Evolutionary conservation across 2,797 vertebrate species (phyloP).

Genomic region (Apodemus agrarius): DNA sequence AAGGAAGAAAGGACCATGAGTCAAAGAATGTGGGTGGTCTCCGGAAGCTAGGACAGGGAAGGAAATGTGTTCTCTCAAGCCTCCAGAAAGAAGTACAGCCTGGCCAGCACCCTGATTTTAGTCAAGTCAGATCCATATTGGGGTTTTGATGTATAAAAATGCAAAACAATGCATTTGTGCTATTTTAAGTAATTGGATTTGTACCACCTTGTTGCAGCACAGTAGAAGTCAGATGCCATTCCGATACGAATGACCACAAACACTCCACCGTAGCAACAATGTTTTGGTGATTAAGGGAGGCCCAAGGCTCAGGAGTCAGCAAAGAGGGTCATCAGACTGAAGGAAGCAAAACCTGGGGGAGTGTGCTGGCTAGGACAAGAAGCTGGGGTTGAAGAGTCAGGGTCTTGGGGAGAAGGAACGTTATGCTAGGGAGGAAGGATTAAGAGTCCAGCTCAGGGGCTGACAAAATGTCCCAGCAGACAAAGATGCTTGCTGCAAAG

Average conservation of each 20-base stretch:
- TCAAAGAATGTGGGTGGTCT: not conserved
- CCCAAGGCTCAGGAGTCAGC: not conserved
- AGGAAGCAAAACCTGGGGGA: not conserved
- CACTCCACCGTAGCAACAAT: not conserved
- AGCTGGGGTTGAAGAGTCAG: not conserved
- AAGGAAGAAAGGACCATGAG: constrained; percentile 9
- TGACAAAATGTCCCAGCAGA: not conserved
- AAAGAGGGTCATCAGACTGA: not conserved
- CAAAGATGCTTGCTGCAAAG: not conserved
- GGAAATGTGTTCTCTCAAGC: not conserved
- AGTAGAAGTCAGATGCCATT: not conserved
- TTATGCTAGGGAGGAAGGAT: not conserved
- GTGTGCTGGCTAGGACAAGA: not conserved
- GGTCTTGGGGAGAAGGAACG: not conserved
- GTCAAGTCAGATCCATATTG: not conserved
- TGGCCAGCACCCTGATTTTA: not conserved
- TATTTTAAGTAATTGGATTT: not conserved
- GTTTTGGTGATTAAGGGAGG: not conserved
- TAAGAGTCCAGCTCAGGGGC: not conserved
- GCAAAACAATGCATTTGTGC: constrained; percentile 7
- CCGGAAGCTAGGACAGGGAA: not conserved
- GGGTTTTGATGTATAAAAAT: not conserved
- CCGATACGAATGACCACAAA: not conserved
- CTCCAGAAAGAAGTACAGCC: not conserved
- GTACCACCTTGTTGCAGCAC: not conserved